These are phyloP conservation scores for Patella caerulea DNA, from an alignment of 2,888 invertebrate species.

Conservation along the genomic window DNA sequence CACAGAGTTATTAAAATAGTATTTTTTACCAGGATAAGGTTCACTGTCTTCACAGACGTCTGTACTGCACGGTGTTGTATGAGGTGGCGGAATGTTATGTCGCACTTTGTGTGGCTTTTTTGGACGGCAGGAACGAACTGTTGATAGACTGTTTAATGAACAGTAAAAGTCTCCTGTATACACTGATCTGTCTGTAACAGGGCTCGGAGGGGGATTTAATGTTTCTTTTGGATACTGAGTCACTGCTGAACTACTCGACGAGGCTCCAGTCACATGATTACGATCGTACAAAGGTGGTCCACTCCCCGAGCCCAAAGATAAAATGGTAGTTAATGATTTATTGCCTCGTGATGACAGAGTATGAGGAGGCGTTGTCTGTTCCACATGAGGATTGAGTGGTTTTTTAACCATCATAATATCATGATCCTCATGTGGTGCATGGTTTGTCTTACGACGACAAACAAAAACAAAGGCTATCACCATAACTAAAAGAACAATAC, in stretches of 20 bases:
- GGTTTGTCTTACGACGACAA: constrained; percentile 60
- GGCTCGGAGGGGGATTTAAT: constrained; percentile 91
- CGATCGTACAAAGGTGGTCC: constrained; percentile 73
- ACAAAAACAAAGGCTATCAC: constrained; percentile 72
- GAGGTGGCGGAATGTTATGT: constrained; percentile 83
- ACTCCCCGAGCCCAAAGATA: constrained; percentile 58
- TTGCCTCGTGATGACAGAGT: constrained; percentile 54
- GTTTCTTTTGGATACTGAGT: constrained; percentile 81
- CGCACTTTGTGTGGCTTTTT: constrained; percentile 72
- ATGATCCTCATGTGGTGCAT: constrained; percentile 48
- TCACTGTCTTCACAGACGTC: constrained; percentile 85
- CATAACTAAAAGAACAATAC: constrained; percentile 74
- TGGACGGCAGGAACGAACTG: constrained; percentile 78
- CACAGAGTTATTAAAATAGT: constrained; percentile 49
- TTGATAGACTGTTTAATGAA: constrained; percentile 65
- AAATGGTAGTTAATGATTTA: constrained; percentile 56
- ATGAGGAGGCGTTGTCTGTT: constrained; percentile 46
- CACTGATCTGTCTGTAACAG: constrained; percentile 77
- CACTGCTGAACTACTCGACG: constrained; percentile 80
- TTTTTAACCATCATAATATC: constrained; percentile 60
- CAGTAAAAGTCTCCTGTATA: constrained; percentile 61
- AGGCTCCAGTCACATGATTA: constrained; percentile 81
- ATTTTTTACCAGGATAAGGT: constrained; percentile 56
- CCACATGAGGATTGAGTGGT: constrained; percentile 52
- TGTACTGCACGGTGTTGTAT: constrained; percentile 90